Percentiles rank a stretch among this genome's conserved stretches.
These are phyloP conservation scores for Zaprionus ghesquierei DNA, from an alignment of 1,140 invertebrate species.

Conservation along the genomic window DNA sequence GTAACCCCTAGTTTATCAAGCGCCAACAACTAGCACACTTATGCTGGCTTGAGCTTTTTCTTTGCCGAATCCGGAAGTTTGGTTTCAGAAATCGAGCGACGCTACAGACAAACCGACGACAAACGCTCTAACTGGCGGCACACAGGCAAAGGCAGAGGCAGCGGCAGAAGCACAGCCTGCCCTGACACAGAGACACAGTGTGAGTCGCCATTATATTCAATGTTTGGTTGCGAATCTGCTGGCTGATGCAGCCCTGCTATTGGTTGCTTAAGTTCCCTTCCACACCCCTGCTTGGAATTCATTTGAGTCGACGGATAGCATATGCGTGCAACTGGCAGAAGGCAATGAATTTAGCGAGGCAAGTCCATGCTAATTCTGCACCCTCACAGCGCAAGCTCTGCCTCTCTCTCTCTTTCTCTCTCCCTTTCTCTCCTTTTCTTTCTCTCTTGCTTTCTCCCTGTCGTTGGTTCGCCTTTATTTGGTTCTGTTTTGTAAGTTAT, in stretches of 20 bases:
- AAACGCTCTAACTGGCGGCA: conserved; percentile 14
- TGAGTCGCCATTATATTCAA: not conserved
- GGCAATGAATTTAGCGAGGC: conserved; percentile 58
- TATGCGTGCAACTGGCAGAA: conserved; percentile 40
- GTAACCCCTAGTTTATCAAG: not conserved
- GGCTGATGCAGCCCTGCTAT: not conserved
- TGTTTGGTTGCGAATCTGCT: not conserved
- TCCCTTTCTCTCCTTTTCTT: not conserved
- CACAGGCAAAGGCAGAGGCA: no score
- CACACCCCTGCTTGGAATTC: conserved; percentile 9
- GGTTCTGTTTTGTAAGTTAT: conserved; percentile 58
- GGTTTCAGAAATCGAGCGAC: conserved; percentile 75
- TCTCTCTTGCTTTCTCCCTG: not conserved
- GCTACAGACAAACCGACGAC: conserved; percentile 38
- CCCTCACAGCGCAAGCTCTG: not conserved
- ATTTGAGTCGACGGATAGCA: conserved; percentile 29
- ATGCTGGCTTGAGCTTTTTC: not conserved
- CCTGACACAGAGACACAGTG: no score
- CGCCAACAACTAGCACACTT: not conserved
- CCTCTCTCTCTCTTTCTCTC: not conserved
- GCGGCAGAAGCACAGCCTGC: no score
- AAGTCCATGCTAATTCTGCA: conserved; percentile 47
- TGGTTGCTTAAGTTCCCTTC: conserved; percentile 7
- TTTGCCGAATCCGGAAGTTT: conserved; percentile 53
- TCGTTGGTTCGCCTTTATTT: conserved; percentile 1